Conservation (phyloP, 2,888 invertebrate genomes). For the Unio delphinus region DNA sequence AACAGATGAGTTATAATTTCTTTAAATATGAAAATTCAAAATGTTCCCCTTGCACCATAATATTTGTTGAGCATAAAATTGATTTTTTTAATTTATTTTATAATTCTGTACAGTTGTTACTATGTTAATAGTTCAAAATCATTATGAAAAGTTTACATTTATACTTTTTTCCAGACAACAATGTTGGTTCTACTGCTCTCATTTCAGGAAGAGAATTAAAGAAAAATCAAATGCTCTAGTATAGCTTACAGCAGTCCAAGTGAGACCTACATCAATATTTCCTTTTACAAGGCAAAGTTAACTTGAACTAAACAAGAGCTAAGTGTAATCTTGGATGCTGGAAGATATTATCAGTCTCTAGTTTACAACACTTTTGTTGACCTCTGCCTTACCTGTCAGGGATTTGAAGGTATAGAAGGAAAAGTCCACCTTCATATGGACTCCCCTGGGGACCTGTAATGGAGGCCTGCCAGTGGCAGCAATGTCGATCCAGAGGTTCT, state of each 20-base stretch:
- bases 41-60: no score
- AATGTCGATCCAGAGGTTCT: constrained; percentile 83
- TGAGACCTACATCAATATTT: neutral
- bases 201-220: neutral
- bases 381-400: constrained; percentile 74
- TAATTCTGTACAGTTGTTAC: no score
- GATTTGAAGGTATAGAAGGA: constrained; percentile 91
- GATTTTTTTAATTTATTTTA: no score
- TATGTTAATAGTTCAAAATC: no score
- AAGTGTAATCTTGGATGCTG: neutral
- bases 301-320: neutral
- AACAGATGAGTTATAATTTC: neutral
- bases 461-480: constrained; percentile 94
- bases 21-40: neutral
- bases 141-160: no score
- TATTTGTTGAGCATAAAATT: no score
- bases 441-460: constrained; percentile 92
- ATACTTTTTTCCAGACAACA: no score
- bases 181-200: no score
- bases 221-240: neutral
- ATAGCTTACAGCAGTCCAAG: neutral
- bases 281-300: neutral
- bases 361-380: no score
- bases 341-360: neutral
- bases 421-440: constrained; percentile 94